These are phyloP conservation scores for Machimus atricapillus DNA, from an alignment of 2,888 invertebrate genomes.

Conservation along the genomic window DNA sequence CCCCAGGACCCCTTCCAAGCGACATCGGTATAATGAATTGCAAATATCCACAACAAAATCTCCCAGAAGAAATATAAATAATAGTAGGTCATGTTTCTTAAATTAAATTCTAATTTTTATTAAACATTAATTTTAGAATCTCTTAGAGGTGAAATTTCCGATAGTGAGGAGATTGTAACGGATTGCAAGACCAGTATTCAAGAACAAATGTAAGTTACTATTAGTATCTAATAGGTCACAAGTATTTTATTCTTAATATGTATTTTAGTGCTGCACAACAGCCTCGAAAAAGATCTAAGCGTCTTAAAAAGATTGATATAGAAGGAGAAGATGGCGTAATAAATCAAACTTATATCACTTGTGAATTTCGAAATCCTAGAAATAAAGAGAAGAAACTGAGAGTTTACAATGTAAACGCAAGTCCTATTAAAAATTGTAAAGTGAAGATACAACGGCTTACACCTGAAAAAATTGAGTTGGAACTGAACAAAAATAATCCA, in stretches of 20 bases:
- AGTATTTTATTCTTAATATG: not conserved
- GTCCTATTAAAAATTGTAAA: not conserved
- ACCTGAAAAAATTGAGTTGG: not conserved
- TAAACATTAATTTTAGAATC: not conserved
- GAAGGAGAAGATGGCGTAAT: not conserved
- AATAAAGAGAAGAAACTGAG: not conserved
- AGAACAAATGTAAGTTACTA: not conserved
- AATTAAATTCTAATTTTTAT: not conserved
- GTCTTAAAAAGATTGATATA: not conserved
- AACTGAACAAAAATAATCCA: not conserved
- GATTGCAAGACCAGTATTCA: not conserved
- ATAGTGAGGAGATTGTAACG: not conserved
- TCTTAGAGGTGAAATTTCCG: not conserved
- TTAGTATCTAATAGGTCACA: not conserved
- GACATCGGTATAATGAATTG: not conserved
- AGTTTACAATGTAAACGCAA: not conserved
- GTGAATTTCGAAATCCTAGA: not conserved
- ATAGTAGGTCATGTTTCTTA: not conserved
- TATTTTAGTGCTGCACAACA: not conserved
- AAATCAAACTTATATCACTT: not conserved
- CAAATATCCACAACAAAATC: constrained; percentile 12
- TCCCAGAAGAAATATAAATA: not conserved
- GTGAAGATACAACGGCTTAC: not conserved
- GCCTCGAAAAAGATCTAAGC: not conserved
- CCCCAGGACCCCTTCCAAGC: not conserved